phyloP scores from a whole-genome alignment of 2,797 vertebrate species.

The Mionectes olivaceus region DNA sequence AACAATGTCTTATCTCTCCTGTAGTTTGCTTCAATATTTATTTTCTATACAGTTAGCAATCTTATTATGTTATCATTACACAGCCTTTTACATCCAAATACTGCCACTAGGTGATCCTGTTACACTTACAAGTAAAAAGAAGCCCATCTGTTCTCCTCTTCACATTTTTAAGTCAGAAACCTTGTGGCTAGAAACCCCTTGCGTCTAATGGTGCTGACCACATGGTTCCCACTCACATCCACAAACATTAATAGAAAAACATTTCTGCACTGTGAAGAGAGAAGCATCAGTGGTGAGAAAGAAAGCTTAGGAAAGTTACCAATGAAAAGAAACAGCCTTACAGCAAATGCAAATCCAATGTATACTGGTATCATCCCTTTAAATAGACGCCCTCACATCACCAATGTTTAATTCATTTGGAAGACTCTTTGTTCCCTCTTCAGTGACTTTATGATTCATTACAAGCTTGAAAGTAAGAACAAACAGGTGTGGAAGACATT shows the following conservation, averaged over 20 bases:
- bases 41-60: not conserved
- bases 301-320: constrained; percentile 11
- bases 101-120: not conserved
- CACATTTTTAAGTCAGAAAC: constrained; percentile 8
- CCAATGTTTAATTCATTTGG: constrained; percentile 37
- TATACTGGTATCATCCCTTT: not conserved
- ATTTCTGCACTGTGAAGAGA: not conserved
- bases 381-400: not conserved
- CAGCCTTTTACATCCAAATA: not conserved
- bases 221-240: not conserved
- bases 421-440: constrained; percentile 35
- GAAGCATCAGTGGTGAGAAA: not conserved
- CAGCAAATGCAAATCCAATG: not conserved
- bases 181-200: not conserved
- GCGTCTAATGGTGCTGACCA: not conserved
- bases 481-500: not conserved
- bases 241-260: not conserved
- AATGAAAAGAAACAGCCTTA: not conserved
- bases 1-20: not conserved
- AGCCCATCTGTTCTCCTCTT: constrained; percentile 1
- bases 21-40: constrained; percentile 2
- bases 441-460: constrained; percentile 40
- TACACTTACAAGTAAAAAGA: not conserved
- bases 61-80: not conserved
- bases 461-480: not conserved